Evolutionary conservation across 2,888 invertebrate species (phyloP).

Genomic region (Helobdella robusta): DNA sequence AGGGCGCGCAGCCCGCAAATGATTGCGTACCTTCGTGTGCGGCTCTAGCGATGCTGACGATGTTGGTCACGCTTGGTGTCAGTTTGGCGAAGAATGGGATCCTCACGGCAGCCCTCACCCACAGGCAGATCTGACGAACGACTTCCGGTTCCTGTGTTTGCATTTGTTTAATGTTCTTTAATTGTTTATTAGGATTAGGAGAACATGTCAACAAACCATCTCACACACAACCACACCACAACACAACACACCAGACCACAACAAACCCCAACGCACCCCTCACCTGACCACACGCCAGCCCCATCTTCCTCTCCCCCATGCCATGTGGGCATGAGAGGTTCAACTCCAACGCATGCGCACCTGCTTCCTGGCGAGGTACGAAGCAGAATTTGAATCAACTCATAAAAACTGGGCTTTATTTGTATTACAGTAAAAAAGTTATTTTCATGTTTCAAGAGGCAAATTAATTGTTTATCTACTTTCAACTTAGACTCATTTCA

Average conservation of each 20-base stretch:
- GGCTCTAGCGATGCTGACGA: slow-evolving; percentile 75
- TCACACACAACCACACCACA: too few relatives aligned
- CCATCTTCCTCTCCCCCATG: slow-evolving; percentile 97
- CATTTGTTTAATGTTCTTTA: too few relatives aligned
- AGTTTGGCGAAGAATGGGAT: slow-evolving; percentile 95
- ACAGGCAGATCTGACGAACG: slow-evolving; percentile 76
- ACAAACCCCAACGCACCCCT: not conserved
- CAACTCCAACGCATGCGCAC: slow-evolving; percentile 86
- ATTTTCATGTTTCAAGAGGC: not conserved
- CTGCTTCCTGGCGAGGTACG: slow-evolving; percentile 54
- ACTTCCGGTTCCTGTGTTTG: slow-evolving; percentile 66
- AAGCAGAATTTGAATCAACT: too few relatives aligned
- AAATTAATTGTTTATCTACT: not conserved
- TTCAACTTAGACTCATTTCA: too few relatives aligned
- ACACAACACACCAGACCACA: too few relatives aligned
- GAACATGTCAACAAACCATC: too few relatives aligned
- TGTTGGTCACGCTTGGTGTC: slow-evolving; percentile 93
- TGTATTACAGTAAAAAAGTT: too few relatives aligned
- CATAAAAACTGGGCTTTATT: too few relatives aligned
- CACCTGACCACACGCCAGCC: slow-evolving; percentile 86
- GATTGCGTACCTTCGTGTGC: slow-evolving; percentile 82
- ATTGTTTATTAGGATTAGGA: too few relatives aligned
- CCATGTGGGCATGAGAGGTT: slow-evolving; percentile 97
- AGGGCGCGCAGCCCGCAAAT: too few relatives aligned
- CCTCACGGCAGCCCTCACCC: slow-evolving; percentile 75